A percentile compares a stretch with the other conserved stretches of the same genome.
Evolutionary conservation across 92 coral and sea anemone genomes (phyloP).

Genomic region (Galaxea fascicularis): DNA sequence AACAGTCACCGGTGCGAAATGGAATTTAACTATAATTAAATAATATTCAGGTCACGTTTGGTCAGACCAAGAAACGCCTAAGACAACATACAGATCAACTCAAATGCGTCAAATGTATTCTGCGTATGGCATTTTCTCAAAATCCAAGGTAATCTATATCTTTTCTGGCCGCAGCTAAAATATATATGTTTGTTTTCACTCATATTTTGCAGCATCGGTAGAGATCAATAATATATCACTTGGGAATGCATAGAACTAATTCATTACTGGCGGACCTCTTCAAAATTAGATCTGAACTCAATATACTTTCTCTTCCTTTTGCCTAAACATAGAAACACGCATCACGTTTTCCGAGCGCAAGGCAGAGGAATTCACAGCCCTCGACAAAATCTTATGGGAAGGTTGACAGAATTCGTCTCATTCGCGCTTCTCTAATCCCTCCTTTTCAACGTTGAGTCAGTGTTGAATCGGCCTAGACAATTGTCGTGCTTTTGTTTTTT

Average conservation of each 20-base stretch:
- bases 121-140: neutral
- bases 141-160: neutral
- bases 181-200: slow-evolving; percentile 19
- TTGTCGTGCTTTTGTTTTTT: too few species aligned
- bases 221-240: neutral
- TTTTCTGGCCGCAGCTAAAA: slow-evolving; percentile 7
- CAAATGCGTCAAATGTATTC: neutral
- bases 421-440: too few species aligned
- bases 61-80: neutral
- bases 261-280: neutral
- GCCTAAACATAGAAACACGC: neutral
- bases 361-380: neutral
- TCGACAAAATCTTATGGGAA: too few species aligned
- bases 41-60: slow-evolving; percentile 27
- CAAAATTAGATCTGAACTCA: slow-evolving; percentile 1
- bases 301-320: neutral
- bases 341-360: neutral
- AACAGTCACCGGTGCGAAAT: neutral
- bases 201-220: neutral
- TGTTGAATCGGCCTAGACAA: too few species aligned
- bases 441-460: too few species aligned
- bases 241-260: neutral
- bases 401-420: too few species aligned
- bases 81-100: neutral
- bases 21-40: slow-evolving; percentile 2